A percentile compares a stretch with the other conserved stretches of the same genome.
These are phyloP conservation scores for Calliphora vicina DNA, from an alignment of 1,140 invertebrate species.

Conservation along the genomic window DNA sequence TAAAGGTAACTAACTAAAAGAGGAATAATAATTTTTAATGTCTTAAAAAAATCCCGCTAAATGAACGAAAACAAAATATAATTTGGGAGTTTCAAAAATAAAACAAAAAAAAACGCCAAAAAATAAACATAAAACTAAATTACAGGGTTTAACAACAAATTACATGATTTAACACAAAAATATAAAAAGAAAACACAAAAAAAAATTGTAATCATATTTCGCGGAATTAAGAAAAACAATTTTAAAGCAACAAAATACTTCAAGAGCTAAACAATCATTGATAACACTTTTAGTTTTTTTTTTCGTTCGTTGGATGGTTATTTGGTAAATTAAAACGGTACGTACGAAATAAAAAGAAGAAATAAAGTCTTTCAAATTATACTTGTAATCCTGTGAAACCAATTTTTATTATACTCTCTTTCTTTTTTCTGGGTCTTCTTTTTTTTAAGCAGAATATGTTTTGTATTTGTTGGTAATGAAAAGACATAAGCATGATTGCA, in stretches of 20 bases:
- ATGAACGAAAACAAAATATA: not conserved
- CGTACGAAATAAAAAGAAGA: not conserved
- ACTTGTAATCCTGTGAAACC: not conserved
- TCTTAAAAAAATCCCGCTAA: not conserved
- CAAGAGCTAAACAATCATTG: not conserved
- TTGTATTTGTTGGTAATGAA: not conserved
- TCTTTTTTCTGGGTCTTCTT: not conserved
- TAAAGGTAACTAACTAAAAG: not conserved
- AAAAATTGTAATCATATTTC: constrained; percentile 1
- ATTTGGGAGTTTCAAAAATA: not conserved
- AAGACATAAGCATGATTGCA: not conserved
- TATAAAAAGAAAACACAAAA: too few species aligned
- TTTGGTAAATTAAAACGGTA: not conserved
- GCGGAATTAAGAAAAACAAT: constrained; percentile 3
- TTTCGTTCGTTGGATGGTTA: too few species aligned
- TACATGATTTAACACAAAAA: too few species aligned
- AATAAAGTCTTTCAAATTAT: not conserved
- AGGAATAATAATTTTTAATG: not conserved
- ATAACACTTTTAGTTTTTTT: not conserved
- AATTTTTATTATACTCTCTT: not conserved
- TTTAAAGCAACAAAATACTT: not conserved
- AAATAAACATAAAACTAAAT: constrained; percentile 12
- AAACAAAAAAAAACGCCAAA: not conserved
- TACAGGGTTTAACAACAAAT: constrained; percentile 30
- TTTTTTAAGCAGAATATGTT: not conserved